Evolutionary conservation across 2,888 invertebrate species (phyloP).

Genomic region (Hoplodrina ambigua): DNA sequence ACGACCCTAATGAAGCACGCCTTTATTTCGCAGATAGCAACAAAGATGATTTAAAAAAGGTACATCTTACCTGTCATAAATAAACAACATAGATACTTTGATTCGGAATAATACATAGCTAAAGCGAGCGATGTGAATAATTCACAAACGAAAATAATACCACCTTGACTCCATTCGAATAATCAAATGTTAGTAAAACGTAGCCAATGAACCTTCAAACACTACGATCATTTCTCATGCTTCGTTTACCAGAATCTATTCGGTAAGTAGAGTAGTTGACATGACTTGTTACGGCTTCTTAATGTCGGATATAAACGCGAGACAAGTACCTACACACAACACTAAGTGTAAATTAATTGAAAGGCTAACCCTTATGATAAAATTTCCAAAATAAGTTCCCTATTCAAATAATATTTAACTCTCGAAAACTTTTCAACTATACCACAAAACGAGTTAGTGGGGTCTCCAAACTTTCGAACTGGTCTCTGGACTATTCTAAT

Average conservation of each 20-base stretch:
- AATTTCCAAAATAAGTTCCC: background rate
- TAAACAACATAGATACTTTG: no score
- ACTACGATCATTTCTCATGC: conserved; percentile 28
- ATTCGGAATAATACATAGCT: background rate
- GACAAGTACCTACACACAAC: conserved; percentile 11
- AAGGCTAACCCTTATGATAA: conserved; percentile 9
- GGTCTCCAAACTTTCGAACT: conserved; percentile 60
- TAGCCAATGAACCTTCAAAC: conserved; percentile 14
- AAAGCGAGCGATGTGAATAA: background rate
- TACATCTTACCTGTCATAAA: no score
- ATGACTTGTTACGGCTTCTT: conserved; percentile 33
- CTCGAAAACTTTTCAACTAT: conserved; percentile 32
- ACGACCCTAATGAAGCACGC: background rate
- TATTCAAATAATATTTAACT: conserved; percentile 36
- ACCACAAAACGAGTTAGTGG: conserved; percentile 38
- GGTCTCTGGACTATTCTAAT: conserved; percentile 66
- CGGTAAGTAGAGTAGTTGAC: conserved; percentile 30
- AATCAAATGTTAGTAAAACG: background rate
- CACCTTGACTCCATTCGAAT: background rate
- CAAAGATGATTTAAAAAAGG: background rate
- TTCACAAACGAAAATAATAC: background rate
- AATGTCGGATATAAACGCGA: conserved; percentile 21
- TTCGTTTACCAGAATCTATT: conserved; percentile 41
- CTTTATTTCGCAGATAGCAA: background rate
- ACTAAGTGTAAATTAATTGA: background rate